These are phyloP conservation scores for Rhea pennata DNA, from an alignment of 2,113 vertebrate species.

Conservation along the genomic window DNA sequence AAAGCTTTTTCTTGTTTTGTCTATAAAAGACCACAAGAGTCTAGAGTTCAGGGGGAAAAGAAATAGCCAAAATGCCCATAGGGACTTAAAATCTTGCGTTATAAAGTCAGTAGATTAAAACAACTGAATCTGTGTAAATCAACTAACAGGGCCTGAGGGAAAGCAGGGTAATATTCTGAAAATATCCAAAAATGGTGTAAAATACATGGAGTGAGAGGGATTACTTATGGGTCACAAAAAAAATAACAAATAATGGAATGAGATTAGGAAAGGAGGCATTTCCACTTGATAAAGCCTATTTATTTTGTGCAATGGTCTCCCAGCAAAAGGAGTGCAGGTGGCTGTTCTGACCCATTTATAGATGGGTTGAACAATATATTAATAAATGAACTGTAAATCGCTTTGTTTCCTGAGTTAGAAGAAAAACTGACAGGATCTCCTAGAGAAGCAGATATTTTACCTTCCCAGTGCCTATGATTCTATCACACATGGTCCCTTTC, in stretches of 20 bases:
- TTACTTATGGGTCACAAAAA: not conserved
- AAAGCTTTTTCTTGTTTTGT: not conserved
- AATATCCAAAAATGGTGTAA: not conserved
- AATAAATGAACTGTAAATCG: constrained; percentile 31
- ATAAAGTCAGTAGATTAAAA: constrained; percentile 8
- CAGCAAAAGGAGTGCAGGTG: not conserved
- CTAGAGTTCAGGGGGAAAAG: not conserved
- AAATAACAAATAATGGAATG: not conserved
- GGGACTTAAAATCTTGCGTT: not conserved
- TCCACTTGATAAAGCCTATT: not conserved
- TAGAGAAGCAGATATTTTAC: constrained; percentile 30
- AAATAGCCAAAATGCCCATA: not conserved
- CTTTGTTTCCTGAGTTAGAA: not conserved
- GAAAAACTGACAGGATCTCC: not conserved
- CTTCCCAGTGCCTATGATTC: not conserved
- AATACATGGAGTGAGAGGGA: not conserved
- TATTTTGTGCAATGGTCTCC: not conserved
- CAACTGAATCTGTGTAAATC: not conserved
- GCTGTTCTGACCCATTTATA: not conserved
- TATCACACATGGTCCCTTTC: not conserved
- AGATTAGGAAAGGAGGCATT: not conserved
- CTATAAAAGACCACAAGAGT: not conserved
- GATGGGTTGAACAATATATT: not conserved
- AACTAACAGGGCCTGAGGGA: not conserved
- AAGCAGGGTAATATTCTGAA: not conserved